Evolutionary conservation across 1,140 invertebrate species (phyloP).

Genomic region (Eupristina koningsbergeri): DNA sequence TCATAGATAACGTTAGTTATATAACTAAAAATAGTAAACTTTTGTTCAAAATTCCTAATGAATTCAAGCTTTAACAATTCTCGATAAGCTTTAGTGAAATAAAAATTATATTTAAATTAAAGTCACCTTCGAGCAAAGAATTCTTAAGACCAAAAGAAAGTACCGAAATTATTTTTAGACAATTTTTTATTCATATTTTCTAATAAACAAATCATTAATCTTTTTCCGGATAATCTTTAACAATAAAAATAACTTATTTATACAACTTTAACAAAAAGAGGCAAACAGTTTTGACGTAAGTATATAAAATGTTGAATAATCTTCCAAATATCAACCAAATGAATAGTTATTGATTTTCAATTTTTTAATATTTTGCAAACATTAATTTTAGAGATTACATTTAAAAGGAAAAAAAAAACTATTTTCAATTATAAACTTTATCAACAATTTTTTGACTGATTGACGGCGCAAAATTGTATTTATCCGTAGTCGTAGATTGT

Average conservation of each 20-base stretch:
- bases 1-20: background rate
- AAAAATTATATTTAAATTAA: slow-evolving; percentile 23
- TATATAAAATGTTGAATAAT: too few species aligned
- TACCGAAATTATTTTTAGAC: slow-evolving; percentile 16
- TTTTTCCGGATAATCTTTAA: background rate
- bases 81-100: background rate
- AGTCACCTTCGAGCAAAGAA: background rate
- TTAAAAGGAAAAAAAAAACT: too few species aligned
- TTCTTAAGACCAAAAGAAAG: slow-evolving; percentile 1
- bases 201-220: background rate
- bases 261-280: background rate
- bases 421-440: too few species aligned
- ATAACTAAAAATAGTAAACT: background rate
- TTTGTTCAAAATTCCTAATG: too few species aligned
- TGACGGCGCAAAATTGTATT: background rate
- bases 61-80: background rate
- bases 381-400: too few species aligned
- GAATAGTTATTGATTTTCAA: too few species aligned
- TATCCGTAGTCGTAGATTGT: background rate
- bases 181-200: background rate
- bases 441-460: too few species aligned
- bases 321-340: too few species aligned
- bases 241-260: slow-evolving; percentile 4
- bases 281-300: background rate
- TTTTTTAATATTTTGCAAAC: too few species aligned